Conservation (phyloP, 2,797 vertebrate genomes). For the Zenarchopterus dispar region DNA sequence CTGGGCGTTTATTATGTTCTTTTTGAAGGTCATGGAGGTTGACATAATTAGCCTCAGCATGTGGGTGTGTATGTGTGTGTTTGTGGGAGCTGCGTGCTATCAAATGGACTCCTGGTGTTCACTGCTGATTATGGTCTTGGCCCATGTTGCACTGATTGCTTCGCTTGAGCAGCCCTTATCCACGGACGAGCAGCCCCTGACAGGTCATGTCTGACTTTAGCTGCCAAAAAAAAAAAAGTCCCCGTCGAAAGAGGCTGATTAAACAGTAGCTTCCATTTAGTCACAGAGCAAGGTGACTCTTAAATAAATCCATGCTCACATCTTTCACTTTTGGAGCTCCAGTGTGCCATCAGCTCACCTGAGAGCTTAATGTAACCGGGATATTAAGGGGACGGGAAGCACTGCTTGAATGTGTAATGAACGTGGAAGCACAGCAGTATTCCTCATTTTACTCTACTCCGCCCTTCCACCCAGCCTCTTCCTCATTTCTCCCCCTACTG, state of each 20-base stretch:
- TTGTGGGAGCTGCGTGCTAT: conserved; percentile 28
- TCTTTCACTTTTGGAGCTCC: conserved; percentile 43
- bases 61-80: conserved; percentile 34
- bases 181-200: conserved; percentile 41
- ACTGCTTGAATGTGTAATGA: conserved; percentile 62
- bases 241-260: conserved; percentile 31
- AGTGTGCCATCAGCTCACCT: conserved; percentile 58
- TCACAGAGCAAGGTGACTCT: conserved; percentile 55
- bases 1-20: conserved; percentile 29
- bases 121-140: conserved; percentile 65
- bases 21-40: conserved; percentile 48
- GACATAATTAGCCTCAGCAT: conserved; percentile 41
- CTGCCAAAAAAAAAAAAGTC: conserved; percentile 18
- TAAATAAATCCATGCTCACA: conserved; percentile 56
- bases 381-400: conserved; percentile 16
- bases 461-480: not conserved
- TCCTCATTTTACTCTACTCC: conserved; percentile 4
- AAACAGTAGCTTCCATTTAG: conserved; percentile 42
- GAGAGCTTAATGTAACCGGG: conserved; percentile 42
- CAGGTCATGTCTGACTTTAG: conserved; percentile 37
- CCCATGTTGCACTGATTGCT: conserved; percentile 57
- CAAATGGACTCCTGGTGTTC: conserved; percentile 51
- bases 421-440: conserved; percentile 44
- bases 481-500: conserved; percentile 17
- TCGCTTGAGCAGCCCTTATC: conserved; percentile 43